Base-by-base conservation (phyloP, 2,888 invertebrate species). In the Gasteruption jaculator region DNA sequence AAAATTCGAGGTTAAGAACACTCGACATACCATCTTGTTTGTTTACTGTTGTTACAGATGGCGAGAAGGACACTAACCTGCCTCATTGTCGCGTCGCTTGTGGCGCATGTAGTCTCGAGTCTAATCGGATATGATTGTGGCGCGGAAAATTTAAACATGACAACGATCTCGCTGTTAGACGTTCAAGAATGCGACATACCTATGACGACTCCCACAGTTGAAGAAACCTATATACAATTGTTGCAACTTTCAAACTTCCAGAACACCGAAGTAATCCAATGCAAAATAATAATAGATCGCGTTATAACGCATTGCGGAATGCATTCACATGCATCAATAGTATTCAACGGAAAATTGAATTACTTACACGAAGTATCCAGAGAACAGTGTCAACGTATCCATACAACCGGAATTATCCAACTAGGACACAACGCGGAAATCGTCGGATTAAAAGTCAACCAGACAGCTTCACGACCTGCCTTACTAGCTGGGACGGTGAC, bases 41-140 rank as follows among this genome's bases (percentile, higher is more conserved):
- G n/a, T n/a, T n/a, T n/a, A n/a, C n/a, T n/a, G n/a, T n/a, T n/a
- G n/a, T n/a, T n/a, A n/a, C n/a, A n/a, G n/a, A n/a, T n/a, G n/a
- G n/a, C n/a, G n/a, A n/a, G n/a, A n/a, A n/a, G n/a, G n/a, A n/a
- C n/a, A n/a, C n/a, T n/a, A n/a, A n/a, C n/a, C n/a, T n/a, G n/a
- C n/a, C n/a, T n/a, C n/a, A n/a, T n/a, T n/a, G n/a, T n/a, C n/a
- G n/a, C n/a, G n/a, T n/a, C n/a, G n/a, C n/a, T n/a, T n/a, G n/a
- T n/a, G n/a, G n/a, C n/a, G n/a, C n/a, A n/a, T n/a, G n/a, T n/a
- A n/a, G n/a, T n/a, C n/a, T n/a, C n/a, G n/a, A n/a, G n/a, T n/a
- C n/a, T n/a, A n/a, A n/a, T 25, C 27, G 35, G 18, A 10, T 41
- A 41, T 12, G 41, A 41, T 34, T 41, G 41, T 20, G 41, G 35